phyloP scores from a whole-genome alignment of 2,888 invertebrate species.

The Parochlus steinenii region DNA sequence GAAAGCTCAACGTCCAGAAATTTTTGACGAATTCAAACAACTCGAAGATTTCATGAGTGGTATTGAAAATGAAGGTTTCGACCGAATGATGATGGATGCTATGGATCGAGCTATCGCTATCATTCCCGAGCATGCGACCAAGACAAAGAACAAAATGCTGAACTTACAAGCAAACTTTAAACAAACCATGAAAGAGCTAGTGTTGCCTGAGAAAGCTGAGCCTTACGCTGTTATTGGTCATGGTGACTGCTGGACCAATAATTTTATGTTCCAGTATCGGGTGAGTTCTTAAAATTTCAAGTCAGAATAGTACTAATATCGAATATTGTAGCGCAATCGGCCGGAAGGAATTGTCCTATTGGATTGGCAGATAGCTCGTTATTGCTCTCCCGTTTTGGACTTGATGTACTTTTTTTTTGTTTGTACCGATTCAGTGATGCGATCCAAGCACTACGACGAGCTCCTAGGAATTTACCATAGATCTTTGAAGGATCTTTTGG shows the following conservation, averaged over 20 bases:
- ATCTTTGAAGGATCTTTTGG: slow-evolving; percentile 11
- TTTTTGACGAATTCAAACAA: not conserved
- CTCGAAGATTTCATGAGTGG: too few species aligned
- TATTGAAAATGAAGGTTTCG: not conserved
- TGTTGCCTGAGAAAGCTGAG: not conserved
- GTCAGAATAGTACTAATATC: too few species aligned
- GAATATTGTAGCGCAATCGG: slow-evolving; percentile 9
- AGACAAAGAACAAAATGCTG: not conserved
- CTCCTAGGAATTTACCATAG: slow-evolving; percentile 8
- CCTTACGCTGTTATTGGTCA: not conserved
- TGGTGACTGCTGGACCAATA: slow-evolving; percentile 11
- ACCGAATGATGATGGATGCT: slow-evolving; percentile 2
- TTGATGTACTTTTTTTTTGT: slow-evolving; percentile 12
- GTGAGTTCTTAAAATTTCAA: too few species aligned
- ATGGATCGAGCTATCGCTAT: not conserved
- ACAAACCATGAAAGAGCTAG: not conserved
- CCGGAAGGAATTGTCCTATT: slow-evolving; percentile 12
- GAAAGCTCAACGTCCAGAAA: not conserved
- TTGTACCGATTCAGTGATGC: slow-evolving; percentile 12
- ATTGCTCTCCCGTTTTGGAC: slow-evolving; percentile 14
- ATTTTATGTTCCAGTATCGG: slow-evolving; percentile 7
- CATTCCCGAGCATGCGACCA: not conserved
- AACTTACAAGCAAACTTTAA: not conserved
- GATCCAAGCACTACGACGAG: slow-evolving; percentile 13
- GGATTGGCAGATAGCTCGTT: slow-evolving; percentile 14